Conservation (phyloP, 1,140 invertebrate species). For the Lepidotrigona ventralis region DNA sequence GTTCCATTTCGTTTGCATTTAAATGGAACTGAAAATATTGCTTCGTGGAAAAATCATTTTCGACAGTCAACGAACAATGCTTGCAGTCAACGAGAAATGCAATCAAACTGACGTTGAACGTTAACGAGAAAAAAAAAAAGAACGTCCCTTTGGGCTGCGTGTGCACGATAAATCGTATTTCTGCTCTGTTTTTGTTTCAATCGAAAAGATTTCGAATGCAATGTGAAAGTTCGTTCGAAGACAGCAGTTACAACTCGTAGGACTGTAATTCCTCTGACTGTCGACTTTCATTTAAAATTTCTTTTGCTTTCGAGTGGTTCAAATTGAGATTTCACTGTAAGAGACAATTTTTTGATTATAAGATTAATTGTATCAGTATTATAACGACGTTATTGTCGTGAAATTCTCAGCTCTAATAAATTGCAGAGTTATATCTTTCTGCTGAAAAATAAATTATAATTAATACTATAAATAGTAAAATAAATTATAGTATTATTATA, state of each 20-base stretch:
- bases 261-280: too few relatives aligned
- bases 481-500: too few relatives aligned
- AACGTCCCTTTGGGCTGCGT: slow-evolving; percentile 6
- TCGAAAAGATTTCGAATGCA: background rate
- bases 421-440: too few relatives aligned
- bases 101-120: slow-evolving; percentile 21
- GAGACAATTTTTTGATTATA: too few relatives aligned
- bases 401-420: too few relatives aligned
- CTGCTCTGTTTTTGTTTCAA: background rate
- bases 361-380: too few relatives aligned
- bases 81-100: background rate
- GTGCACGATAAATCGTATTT: background rate
- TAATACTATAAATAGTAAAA: too few relatives aligned
- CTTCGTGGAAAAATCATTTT: slow-evolving; percentile 8
- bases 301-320: too few relatives aligned
- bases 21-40: slow-evolving; percentile 31
- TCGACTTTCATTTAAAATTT: too few relatives aligned
- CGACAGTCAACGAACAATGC: slow-evolving; percentile 7
- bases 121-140: background rate
- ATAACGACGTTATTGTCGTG: too few relatives aligned
- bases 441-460: too few relatives aligned
- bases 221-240: background rate
- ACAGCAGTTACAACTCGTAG: background rate
- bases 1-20: slow-evolving; percentile 23
- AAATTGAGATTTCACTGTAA: too few relatives aligned